Evolutionary conservation across 2,797 vertebrate genomes (phyloP).

Genomic region (Cossypha caffra): DNA sequence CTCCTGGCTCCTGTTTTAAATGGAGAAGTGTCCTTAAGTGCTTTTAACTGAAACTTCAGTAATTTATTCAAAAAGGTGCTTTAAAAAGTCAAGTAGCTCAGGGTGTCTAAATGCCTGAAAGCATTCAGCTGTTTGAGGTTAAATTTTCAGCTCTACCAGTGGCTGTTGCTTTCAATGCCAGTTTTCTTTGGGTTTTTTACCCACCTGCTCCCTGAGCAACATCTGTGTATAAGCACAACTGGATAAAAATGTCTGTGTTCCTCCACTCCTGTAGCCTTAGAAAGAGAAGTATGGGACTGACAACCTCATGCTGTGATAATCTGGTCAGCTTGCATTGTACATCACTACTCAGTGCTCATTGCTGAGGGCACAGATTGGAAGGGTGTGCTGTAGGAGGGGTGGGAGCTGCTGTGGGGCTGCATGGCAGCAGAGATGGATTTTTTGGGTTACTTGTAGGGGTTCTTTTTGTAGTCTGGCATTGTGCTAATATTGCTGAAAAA

Average conservation of each 20-base stretch:
- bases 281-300: neutral
- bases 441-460: neutral
- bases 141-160: neutral
- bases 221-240: neutral
- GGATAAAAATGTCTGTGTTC: neutral
- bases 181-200: neutral
- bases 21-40: neutral
- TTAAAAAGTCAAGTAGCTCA: slow-evolving; percentile 27
- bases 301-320: neutral
- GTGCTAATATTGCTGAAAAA: neutral
- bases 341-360: neutral
- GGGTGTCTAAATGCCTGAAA: neutral
- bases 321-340: neutral
- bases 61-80: slow-evolving; percentile 40
- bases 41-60: slow-evolving; percentile 33
- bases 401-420: neutral
- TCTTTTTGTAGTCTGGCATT: neutral
- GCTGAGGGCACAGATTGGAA: neutral
- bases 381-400: neutral
- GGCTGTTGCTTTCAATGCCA: neutral
- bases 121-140: neutral
- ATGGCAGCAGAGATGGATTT: neutral
- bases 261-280: neutral
- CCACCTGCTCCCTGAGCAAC: neutral
- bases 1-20: neutral